Evolutionary conservation across 2,888 invertebrate species (phyloP).

Genomic region (Coelogynopora nodosa): DNA sequence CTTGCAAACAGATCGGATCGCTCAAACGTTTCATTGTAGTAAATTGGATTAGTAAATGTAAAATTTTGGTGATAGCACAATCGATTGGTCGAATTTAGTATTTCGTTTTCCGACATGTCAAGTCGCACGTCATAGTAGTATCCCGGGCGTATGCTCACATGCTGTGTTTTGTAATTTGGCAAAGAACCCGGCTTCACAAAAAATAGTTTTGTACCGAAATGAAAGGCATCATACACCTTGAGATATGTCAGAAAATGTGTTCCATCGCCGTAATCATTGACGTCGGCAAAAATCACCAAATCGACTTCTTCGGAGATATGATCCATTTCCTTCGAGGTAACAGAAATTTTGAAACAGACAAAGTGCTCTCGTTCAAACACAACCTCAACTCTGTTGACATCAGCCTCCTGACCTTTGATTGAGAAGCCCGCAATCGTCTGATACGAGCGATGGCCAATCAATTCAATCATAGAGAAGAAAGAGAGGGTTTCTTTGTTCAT

Average conservation of each 20-base stretch:
- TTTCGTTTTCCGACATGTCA: not conserved
- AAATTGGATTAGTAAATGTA: not conserved
- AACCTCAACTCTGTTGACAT: not conserved
- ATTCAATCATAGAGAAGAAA: not conserved
- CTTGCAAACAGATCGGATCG: not conserved
- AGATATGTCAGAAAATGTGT: not conserved
- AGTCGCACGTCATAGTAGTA: not conserved
- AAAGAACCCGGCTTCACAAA: not conserved
- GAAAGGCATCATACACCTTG: not conserved
- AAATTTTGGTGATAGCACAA: not conserved
- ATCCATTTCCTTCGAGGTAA: not conserved
- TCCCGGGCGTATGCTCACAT: not conserved
- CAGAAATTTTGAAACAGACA: not conserved
- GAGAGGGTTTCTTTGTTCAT: not conserved
- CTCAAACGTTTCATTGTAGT: not conserved
- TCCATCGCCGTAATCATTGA: not conserved
- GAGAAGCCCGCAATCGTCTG: not conserved
- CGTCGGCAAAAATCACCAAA: not conserved
- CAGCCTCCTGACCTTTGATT: not conserved
- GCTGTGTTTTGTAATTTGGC: not conserved
- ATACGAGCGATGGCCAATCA: not conserved
- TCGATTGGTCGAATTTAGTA: not conserved
- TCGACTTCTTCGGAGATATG: not conserved
- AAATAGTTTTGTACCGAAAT: not conserved
- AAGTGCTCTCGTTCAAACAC: not conserved